Conservation (phyloP, 2,113 vertebrate species). For the Callopanchax toddi region DNA sequence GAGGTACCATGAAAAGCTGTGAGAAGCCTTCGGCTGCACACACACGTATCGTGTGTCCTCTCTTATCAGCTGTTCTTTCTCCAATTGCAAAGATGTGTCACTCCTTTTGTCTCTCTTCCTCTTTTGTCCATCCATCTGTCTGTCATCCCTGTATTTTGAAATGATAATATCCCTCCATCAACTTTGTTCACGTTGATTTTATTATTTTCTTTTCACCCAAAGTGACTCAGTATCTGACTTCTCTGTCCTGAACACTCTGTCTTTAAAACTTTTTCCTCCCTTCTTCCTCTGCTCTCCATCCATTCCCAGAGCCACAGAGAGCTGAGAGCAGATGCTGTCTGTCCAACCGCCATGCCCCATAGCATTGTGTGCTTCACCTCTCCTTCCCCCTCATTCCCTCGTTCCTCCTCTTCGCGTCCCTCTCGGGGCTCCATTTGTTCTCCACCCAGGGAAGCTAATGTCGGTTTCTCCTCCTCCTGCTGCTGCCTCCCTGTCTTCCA, state of each 20-base stretch:
- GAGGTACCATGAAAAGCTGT: conserved; percentile 81
- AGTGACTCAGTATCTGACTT: conserved; percentile 7
- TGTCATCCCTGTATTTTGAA: conserved; percentile 84
- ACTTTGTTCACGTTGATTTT: conserved; percentile 3
- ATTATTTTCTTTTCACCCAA: conserved; percentile 12
- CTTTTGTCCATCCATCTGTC: conserved; percentile 84
- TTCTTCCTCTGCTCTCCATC: conserved; percentile 57
- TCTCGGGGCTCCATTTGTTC: conserved; percentile 76
- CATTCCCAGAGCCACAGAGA: conserved; percentile 70
- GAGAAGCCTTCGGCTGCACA: conserved; percentile 88
- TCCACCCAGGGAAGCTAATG: conserved; percentile 71
- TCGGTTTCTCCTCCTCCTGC: conserved; percentile 49
- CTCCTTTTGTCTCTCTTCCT: conserved; percentile 83
- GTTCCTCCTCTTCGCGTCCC: conserved; percentile 73
- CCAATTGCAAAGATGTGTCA: conserved; percentile 83
- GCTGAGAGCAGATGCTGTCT: conserved; percentile 77
- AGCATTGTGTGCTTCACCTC: conserved; percentile 80
- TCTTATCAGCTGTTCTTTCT: conserved; percentile 96
- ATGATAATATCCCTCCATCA: conserved; percentile 74
- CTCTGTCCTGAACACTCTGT: not conserved
- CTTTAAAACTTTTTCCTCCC: conserved; percentile 20
- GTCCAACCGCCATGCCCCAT: conserved; percentile 77
- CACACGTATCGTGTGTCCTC: conserved; percentile 90
- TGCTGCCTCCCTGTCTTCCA: conserved; percentile 38
- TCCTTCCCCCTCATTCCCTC: conserved; percentile 73